phyloP scores from a whole-genome alignment of 2,888 invertebrate species.

The Luperina testacea region DNA sequence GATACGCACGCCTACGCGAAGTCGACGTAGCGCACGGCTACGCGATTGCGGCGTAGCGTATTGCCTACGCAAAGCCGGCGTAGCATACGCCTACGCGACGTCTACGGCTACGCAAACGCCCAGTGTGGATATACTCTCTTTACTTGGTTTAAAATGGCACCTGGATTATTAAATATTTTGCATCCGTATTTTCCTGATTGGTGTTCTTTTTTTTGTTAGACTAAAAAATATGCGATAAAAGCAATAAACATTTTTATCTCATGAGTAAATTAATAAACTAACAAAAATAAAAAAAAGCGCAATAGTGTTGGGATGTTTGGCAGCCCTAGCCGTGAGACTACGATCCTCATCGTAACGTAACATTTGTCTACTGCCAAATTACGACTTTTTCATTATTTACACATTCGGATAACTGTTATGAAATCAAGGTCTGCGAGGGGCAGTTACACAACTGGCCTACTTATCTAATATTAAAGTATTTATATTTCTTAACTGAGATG shows the following conservation, averaged over 20 bases:
- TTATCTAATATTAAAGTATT: slow-evolving; percentile 19
- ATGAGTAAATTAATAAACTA: slow-evolving; percentile 19
- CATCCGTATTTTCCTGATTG: background rate
- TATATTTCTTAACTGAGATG: background rate
- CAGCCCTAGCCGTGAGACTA: slow-evolving; percentile 59
- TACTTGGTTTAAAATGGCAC: background rate
- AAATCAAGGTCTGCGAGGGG: slow-evolving; percentile 48
- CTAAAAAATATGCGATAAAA: background rate
- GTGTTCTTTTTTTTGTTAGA: background rate
- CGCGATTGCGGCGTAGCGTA: background rate
- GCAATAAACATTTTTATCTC: background rate
- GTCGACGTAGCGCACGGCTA: background rate
- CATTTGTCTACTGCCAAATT: slow-evolving; percentile 75
- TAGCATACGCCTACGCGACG: slow-evolving; percentile 12
- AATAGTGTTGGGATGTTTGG: slow-evolving; percentile 21
- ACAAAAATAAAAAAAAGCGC: too few relatives aligned
- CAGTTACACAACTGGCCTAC: slow-evolving; percentile 34
- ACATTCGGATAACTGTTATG: slow-evolving; percentile 61
- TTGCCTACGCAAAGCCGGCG: background rate
- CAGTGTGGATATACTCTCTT: background rate
- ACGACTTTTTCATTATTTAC: slow-evolving; percentile 68
- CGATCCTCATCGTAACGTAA: slow-evolving; percentile 69
- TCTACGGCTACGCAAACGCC: slow-evolving; percentile 28
- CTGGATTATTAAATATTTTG: too few relatives aligned
- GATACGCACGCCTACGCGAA: background rate